phyloP scores from a whole-genome alignment of 2,888 invertebrate genomes.

The Mimachlamys varia region DNA sequence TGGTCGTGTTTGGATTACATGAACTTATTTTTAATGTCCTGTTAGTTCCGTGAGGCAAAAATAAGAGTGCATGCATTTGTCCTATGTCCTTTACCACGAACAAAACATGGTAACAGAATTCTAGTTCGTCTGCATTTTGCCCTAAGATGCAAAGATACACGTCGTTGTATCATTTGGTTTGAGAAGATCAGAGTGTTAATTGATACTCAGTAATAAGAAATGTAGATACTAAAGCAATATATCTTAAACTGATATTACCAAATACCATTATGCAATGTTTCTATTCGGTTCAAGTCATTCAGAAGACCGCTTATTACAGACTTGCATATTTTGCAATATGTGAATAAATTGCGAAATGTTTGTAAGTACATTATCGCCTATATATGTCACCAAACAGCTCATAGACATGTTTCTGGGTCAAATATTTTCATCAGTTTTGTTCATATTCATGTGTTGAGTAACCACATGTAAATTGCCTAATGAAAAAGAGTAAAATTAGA shows the following conservation, averaged over 20 bases:
- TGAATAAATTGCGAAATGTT: background rate
- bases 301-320: no score
- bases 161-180: no score
- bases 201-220: no score
- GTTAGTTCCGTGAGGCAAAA: background rate
- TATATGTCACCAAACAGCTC: no score
- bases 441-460: no score
- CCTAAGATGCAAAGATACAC: background rate
- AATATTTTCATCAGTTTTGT: no score
- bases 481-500: no score
- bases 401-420: no score
- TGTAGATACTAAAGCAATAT: no score
- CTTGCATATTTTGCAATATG: background rate
- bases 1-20: background rate
- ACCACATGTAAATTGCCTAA: no score
- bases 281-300: background rate
- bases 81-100: background rate
- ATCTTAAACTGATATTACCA: no score
- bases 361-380: background rate
- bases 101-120: background rate
- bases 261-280: background rate
- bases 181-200: no score
- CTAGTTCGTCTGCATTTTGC: background rate
- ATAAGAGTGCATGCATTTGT: background rate
- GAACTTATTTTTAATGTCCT: background rate